Conservation (phyloP, 2,888 invertebrate species). For the Alsophila aescularia region DNA sequence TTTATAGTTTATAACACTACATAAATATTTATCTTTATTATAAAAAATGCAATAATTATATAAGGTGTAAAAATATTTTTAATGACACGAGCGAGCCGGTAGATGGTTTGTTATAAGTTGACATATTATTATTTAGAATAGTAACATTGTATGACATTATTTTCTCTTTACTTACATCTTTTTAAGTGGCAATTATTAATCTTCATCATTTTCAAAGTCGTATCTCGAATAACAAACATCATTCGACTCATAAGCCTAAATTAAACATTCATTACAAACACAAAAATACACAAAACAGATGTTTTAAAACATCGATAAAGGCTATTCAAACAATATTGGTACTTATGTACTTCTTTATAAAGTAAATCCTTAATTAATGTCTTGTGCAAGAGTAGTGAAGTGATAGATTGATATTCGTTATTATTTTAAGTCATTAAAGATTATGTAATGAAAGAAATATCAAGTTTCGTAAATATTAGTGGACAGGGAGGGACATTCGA, state of each 20-base stretch:
- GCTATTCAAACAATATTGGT: slow-evolving; percentile 10
- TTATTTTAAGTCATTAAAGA: background rate
- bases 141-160: too few species aligned
- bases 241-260: slow-evolving; percentile 7
- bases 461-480: background rate
- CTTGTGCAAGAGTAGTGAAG: slow-evolving; percentile 35
- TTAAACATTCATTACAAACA: slow-evolving; percentile 7
- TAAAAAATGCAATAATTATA: slow-evolving; percentile 31
- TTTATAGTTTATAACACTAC: slow-evolving; percentile 21
- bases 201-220: too few species aligned
- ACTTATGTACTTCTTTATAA: slow-evolving; percentile 9
- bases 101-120: background rate
- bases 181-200: too few species aligned
- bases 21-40: slow-evolving; percentile 14
- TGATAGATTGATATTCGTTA: slow-evolving; percentile 27
- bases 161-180: too few species aligned
- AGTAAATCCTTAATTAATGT: slow-evolving; percentile 13
- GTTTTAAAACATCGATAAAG: slow-evolving; percentile 10
- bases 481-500: background rate
- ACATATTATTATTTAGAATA: too few species aligned
- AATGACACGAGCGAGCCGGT: slow-evolving; percentile 17
- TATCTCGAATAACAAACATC: background rate
- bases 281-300: slow-evolving; percentile 12
- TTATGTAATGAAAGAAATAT: slow-evolving; percentile 6
- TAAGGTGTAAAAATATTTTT: slow-evolving; percentile 15